Percentiles rank a stretch among this genome's conserved stretches.
Conservation (phyloP, 2,113 vertebrate species). For the Colaptes auratus region DNA sequence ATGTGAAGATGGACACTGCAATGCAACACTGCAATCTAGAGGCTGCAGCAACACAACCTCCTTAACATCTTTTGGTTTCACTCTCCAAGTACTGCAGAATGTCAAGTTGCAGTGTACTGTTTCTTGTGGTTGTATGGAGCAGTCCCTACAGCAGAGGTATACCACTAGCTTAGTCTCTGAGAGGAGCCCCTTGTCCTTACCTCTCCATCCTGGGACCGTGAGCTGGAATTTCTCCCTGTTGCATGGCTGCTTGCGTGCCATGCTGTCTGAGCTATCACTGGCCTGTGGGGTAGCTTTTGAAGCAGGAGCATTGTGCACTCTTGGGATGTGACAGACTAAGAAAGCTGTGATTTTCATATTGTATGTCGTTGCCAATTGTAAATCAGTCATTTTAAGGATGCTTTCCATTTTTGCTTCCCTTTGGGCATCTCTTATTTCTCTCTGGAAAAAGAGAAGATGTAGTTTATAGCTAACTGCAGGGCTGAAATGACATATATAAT, state of each 20-base stretch:
- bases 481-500: slow-evolving; percentile 85
- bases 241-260: accelerated
- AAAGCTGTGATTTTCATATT: slow-evolving; percentile 77
- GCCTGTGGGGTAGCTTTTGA: slow-evolving; percentile 14
- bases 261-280: background rate
- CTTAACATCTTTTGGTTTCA: background rate
- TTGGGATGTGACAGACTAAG: slow-evolving; percentile 44
- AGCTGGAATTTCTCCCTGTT: background rate
- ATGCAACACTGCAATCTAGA: background rate
- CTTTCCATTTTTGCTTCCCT: slow-evolving; percentile 80
- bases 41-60: background rate
- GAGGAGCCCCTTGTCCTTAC: background rate
- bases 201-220: background rate
- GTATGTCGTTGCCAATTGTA: slow-evolving; percentile 77
- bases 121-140: background rate
- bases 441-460: slow-evolving; percentile 82
- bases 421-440: slow-evolving; percentile 82
- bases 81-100: background rate
- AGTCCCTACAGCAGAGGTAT: background rate
- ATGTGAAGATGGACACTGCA: background rate
- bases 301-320: background rate
- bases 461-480: slow-evolving; percentile 85
- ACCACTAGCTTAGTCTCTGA: background rate
- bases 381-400: slow-evolving; percentile 85
- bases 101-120: background rate